Evolutionary conservation across 2,797 vertebrate species (phyloP).

Genomic region (Esox lucius): DNA sequence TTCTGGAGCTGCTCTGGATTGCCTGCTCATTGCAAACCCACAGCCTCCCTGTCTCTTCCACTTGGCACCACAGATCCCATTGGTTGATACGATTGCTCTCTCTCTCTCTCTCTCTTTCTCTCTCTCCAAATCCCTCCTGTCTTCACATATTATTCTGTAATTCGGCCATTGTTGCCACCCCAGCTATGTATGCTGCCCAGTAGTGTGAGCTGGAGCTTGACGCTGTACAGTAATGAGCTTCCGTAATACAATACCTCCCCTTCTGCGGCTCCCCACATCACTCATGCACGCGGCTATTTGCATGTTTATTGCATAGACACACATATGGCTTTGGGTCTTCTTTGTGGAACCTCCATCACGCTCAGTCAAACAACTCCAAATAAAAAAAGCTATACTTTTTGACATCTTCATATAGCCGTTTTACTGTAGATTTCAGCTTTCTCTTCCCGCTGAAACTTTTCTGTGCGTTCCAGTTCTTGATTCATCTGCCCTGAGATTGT

Average conservation of each 20-base stretch:
- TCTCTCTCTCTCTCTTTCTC: neutral
- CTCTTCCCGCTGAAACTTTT: conserved; percentile 37
- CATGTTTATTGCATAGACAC: conserved; percentile 69
- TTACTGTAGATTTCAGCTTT: conserved; percentile 40
- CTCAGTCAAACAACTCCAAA: conserved; percentile 43
- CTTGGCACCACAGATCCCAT: conserved; percentile 24
- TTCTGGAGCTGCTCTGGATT: conserved; percentile 3
- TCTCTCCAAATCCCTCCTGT: conserved; percentile 6
- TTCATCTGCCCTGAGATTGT: conserved; percentile 57
- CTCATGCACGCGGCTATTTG: conserved; percentile 64
- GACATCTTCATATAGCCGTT: conserved; percentile 49
- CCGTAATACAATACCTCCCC: conserved; percentile 27
- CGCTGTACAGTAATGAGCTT: conserved; percentile 43
- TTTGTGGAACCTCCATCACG: conserved; percentile 28
- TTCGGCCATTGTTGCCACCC: conserved; percentile 1
- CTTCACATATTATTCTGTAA: neutral
- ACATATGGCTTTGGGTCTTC: neutral
- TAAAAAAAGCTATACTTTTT: conserved; percentile 23
- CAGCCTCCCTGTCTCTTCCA: conserved; percentile 28
- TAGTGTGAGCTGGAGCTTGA: conserved; percentile 29
- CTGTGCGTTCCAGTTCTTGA: conserved; percentile 50
- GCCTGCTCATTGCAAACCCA: neutral
- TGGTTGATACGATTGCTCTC: neutral
- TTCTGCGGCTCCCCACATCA: conserved; percentile 50
- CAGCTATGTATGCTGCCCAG: conserved; percentile 16